Percentiles rank a stretch among this genome's conserved stretches.
Conservation (phyloP, 1,140 invertebrate genomes). For the Zaprionus nigranus region DNA sequence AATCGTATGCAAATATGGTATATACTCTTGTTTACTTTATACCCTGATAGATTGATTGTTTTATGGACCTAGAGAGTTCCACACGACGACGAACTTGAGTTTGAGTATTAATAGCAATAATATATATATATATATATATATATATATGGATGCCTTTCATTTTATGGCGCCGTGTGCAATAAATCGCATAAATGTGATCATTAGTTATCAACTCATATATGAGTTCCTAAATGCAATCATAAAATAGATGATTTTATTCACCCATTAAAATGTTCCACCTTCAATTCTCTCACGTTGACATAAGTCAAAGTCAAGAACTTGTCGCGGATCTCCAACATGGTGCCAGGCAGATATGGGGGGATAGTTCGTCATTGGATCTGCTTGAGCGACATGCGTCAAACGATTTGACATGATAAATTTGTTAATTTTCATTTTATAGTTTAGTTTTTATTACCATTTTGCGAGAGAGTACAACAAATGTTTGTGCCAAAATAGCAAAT, state of each 20-base stretch:
- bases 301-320: slow-evolving; percentile 76
- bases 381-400: slow-evolving; percentile 65
- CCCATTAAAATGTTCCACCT: slow-evolving; percentile 54
- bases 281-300: slow-evolving; percentile 26
- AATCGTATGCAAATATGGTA: slow-evolving; percentile 47
- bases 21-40: slow-evolving; percentile 63
- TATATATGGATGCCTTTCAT: slow-evolving; percentile 11
- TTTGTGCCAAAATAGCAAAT: slow-evolving; percentile 47
- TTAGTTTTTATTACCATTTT: slow-evolving; percentile 62
- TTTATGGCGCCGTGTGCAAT: slow-evolving; percentile 73
- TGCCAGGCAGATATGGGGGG: slow-evolving; percentile 2
- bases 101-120: slow-evolving; percentile 19
- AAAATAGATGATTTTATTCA: slow-evolving; percentile 63
- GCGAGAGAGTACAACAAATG: slow-evolving; percentile 32
- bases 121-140: slow-evolving; percentile 12
- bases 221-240: slow-evolving; percentile 45
- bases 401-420: slow-evolving; percentile 74
- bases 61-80: slow-evolving; percentile 36
- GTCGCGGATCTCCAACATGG: not conserved
- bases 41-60: slow-evolving; percentile 60
- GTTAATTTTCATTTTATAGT: slow-evolving; percentile 61
- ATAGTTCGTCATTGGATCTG: slow-evolving; percentile 46
- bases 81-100: slow-evolving; percentile 14
- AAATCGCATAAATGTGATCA: slow-evolving; percentile 65
- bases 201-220: slow-evolving; percentile 28